Evolutionary conservation across 2,888 invertebrate genomes (phyloP), one percentile per base, ranked within the genome.

Genomic region (Teleogryllus oceanicus): DNA sequence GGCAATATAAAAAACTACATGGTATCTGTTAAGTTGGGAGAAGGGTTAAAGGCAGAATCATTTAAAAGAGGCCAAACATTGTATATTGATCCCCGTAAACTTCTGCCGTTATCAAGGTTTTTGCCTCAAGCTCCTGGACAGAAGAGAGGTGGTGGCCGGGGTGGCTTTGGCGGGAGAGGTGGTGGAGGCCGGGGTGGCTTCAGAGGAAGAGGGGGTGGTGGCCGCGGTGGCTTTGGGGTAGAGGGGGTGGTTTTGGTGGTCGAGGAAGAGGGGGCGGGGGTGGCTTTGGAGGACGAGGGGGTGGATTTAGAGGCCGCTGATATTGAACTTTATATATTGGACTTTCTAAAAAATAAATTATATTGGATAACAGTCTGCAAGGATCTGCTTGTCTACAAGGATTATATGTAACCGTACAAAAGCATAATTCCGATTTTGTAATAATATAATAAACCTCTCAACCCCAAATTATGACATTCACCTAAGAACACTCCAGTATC

Each of bases 1-100:
- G 99, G 99, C 80, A 96, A 94, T 83, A 91, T 98, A n/a, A 91
- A 93, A 80, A 97, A 99, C 85, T 98, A 96, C 86, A 97, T 92
- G 83, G 96, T 99, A n/a, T 96, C 98, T 0, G 94, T 99, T n/a
- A 96, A 97, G 85, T 88, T 99, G 78, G 92, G 93, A 0, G 97
- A 97, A 79, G 95, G 97, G 85, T 91, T 97, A 83, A 98, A 96
- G 86, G 96, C 98, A 0, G 90, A 90, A 76, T 98, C 98, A 85
- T 98, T 99, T 86, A 92, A 94, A 83, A 91, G 91, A 49, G 91
- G 94, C 20, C 93, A 96, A 86, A 94, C 93, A 89, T 89, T 99
- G 80, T 99, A 89, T 85, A 97, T 99, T 84, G 98, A 99, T 87
- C 98, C 99, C 1, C 92, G 92, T 16, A 99, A 98, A 87, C 87